A percentile compares a stretch with the other conserved stretches of the same genome.
These are phyloP conservation scores for Taxidea taxus DNA, from an alignment of 2,113 vertebrate species.

Conservation along the genomic window DNA sequence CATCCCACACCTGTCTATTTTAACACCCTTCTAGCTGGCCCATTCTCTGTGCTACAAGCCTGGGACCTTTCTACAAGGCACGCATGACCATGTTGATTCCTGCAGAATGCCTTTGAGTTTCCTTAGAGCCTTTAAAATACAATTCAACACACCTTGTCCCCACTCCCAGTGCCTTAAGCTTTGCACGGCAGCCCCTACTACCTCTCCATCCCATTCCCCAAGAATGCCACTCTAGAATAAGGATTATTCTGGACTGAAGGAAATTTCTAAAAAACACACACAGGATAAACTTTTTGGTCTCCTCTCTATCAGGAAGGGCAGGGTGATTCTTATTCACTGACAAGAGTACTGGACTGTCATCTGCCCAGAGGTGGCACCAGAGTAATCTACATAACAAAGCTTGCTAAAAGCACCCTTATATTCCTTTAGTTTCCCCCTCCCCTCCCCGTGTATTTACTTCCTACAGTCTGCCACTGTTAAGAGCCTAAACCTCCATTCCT, in stretches of 20 bases:
- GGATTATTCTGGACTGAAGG: not conserved
- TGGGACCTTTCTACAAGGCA: not conserved
- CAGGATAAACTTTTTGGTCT: not conserved
- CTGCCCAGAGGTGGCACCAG: not conserved
- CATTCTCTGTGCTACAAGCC: not conserved
- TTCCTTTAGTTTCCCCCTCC: not conserved
- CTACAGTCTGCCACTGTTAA: not conserved
- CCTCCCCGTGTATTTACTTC: not conserved
- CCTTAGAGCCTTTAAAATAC: not conserved
- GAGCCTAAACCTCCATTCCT: not conserved
- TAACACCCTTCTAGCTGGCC: not conserved
- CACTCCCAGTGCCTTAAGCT: not conserved
- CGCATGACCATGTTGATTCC: not conserved
- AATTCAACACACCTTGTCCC: not conserved
- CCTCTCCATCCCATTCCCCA: not conserved
- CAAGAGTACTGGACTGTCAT: not conserved
- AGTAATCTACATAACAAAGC: not conserved
- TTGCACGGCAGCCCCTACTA: not conserved
- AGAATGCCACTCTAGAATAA: not conserved
- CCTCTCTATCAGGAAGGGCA: not conserved
- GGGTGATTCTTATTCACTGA: not conserved
- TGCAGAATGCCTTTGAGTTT: not conserved
- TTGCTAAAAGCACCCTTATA: not conserved
- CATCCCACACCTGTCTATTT: not conserved
- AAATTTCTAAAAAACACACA: not conserved